Percentiles rank a stretch among this genome's conserved stretches.
phyloP scores from a whole-genome alignment of 1,140 invertebrate species.

The Drosophila novamexicana region DNA sequence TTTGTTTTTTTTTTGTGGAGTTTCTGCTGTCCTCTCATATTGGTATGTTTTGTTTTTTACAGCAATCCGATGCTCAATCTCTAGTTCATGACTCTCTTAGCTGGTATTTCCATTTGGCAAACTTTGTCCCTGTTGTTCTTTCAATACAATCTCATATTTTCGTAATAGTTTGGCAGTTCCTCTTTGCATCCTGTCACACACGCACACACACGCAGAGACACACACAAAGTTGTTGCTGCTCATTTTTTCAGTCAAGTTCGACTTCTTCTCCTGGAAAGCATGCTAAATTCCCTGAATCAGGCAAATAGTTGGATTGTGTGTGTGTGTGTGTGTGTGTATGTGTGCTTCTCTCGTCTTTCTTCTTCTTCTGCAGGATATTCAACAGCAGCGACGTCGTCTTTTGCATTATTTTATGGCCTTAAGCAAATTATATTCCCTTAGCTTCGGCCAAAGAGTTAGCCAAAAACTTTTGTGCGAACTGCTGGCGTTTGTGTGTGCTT shows the following conservation, averaged over 20 bases:
- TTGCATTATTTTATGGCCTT: constrained; percentile 76
- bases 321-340: neutral
- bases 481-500: constrained; percentile 1
- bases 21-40: too few species aligned
- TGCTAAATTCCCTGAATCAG: constrained; percentile 30
- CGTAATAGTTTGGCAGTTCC: constrained; percentile 42
- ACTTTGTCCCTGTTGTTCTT: constrained; percentile 24
- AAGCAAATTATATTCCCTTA: constrained; percentile 74
- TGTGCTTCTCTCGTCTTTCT: neutral
- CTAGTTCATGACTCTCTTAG: neutral
- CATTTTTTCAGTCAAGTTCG: constrained; percentile 23
- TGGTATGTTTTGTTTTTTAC: too few species aligned
- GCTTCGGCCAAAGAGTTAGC: constrained; percentile 53
- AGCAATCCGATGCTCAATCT: neutral
- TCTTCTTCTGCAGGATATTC: neutral
- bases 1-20: too few species aligned
- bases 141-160: constrained; percentile 35
- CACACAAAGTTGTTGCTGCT: constrained; percentile 6
- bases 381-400: constrained; percentile 33
- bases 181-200: constrained; percentile 9
- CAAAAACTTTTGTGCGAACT: constrained; percentile 53
- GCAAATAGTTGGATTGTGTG: constrained; percentile 26
- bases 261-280: constrained; percentile 38
- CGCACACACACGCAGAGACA: neutral
- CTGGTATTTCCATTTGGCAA: constrained; percentile 23